Base-by-base conservation (phyloP, 2,888 invertebrate genomes). In the Xestobium rufovillosum region DNA sequence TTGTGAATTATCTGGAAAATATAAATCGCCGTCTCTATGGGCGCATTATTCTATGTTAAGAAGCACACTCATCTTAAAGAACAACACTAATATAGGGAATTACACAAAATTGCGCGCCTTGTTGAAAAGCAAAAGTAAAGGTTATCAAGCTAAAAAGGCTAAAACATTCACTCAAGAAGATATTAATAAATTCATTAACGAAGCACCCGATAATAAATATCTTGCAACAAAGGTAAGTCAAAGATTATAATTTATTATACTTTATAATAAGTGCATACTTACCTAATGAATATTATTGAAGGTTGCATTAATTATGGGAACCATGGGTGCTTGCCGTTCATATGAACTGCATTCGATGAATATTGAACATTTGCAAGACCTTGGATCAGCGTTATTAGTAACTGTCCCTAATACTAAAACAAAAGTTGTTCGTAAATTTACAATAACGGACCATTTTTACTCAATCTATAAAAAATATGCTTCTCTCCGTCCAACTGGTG, bases 131-230 rank as follows among this genome's bases (percentile, higher is more conserved):
- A 44, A 50, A 29, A 40, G 42, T n/a, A 41, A 43, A 10, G 57
- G 56, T 16, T 56, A 50, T 42, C 12, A 25, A 27, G 36, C 50
- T 26, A 56, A 56, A 42, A 54, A 56, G 43, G 47, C 57, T 3
- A 48, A 51, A 39, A 43, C 37, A 11, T 53, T 57, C 11, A 46
- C 53, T n/a, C 37, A 45, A 15, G 43, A 49, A 19, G 43, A 58
- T 33, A 38, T 56, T n/a, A 38, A 45, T 10, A 42, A 41, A 35
- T 56, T 54, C 35, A 27, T 54, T 14, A 34, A 31, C n/a, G 40
- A 48, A 25, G 53, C 53, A 14, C 49, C 50, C 0, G 50, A 56
- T 36, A 28, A 38, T 10, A 15, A 43, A 31, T 51, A 50, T 44
- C 41, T 56, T 30, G 39, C 40, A 10, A 44, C 41, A 14, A 56